These are phyloP conservation scores for Hiodon alosoides DNA, from an alignment of 2,113 vertebrate genomes.

Conservation along the genomic window DNA sequence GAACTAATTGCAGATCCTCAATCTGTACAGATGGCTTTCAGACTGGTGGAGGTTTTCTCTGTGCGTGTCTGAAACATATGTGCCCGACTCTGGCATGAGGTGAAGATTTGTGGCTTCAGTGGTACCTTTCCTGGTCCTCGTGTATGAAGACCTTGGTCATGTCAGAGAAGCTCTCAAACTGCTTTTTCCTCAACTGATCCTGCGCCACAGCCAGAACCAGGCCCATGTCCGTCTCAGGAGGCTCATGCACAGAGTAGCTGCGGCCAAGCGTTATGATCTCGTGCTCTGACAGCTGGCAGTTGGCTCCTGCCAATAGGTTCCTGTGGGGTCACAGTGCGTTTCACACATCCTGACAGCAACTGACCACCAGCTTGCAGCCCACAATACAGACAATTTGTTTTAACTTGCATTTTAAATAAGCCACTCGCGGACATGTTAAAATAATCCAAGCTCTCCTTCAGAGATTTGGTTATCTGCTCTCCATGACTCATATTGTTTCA, in stretches of 20 bases:
- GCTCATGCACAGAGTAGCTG: conserved; percentile 53
- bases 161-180: conserved; percentile 69
- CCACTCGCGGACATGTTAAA: neutral
- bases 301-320: conserved; percentile 59
- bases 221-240: conserved; percentile 44
- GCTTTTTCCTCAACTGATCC: conserved; percentile 71
- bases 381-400: neutral
- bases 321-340: conserved; percentile 50
- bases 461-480: neutral
- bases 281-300: conserved; percentile 67
- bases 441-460: neutral
- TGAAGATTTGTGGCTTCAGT: neutral
- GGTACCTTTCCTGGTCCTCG: conserved; percentile 70
- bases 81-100: conserved; percentile 23
- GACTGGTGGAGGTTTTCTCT: conserved; percentile 48
- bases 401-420: no score
- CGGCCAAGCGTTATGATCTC: conserved; percentile 76
- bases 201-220: conserved; percentile 68
- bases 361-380: neutral
- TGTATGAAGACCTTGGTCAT: conserved; percentile 58
- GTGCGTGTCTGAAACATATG: conserved; percentile 24
- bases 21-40: conserved; percentile 47
- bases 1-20: conserved; percentile 57
- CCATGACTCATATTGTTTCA: neutral
- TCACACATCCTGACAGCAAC: neutral